A percentile compares a stretch with the other conserved stretches of the same genome.
Conservation (phyloP, 2,888 invertebrate species). For the Euzophera pinguis region DNA sequence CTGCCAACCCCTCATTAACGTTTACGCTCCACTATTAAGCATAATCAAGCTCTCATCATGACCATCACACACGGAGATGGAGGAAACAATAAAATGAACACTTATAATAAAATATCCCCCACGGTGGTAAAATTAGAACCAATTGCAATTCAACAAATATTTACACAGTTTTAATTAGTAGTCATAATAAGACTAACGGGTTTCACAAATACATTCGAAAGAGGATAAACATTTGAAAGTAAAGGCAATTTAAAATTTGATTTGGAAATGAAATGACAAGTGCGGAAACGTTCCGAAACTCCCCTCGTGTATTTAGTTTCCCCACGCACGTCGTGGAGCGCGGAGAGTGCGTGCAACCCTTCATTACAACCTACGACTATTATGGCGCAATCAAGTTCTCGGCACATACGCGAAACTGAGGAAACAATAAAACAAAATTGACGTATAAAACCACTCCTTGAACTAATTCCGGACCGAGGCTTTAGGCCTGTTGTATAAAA, state of each 20-base stretch:
- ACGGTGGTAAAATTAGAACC: conserved; percentile 15
- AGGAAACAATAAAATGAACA: conserved; percentile 66
- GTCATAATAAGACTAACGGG: conserved; percentile 15
- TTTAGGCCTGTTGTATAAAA: conserved; percentile 52
- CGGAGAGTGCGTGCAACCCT: conserved; percentile 69
- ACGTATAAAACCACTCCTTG: conserved; percentile 70
- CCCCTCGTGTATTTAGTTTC: conserved; percentile 61
- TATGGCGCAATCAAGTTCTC: conserved; percentile 73
- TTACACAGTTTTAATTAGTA: conserved; percentile 16
- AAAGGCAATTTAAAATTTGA: conserved; percentile 50
- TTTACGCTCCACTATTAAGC: conserved; percentile 68
- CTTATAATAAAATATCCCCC: conserved; percentile 40
- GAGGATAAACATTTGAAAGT: conserved; percentile 35
- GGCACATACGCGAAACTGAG: conserved; percentile 73
- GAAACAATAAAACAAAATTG: conserved; percentile 75
- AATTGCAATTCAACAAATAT: conserved; percentile 13
- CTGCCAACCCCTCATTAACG: conserved; percentile 63
- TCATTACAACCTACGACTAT: conserved; percentile 70
- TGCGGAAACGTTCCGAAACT: conserved; percentile 60
- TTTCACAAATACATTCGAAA: conserved; percentile 22
- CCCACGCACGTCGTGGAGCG: conserved; percentile 53
- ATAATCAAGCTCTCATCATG: conserved; percentile 63
- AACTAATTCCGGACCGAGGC: conserved; percentile 53
- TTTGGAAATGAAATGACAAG: conserved; percentile 56
- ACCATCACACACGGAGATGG: conserved; percentile 64